These are phyloP conservation scores for Lycopodina hypogea DNA, from an alignment of 37 sponge, comb jelly and placozoan species.

Conservation along the genomic window DNA sequence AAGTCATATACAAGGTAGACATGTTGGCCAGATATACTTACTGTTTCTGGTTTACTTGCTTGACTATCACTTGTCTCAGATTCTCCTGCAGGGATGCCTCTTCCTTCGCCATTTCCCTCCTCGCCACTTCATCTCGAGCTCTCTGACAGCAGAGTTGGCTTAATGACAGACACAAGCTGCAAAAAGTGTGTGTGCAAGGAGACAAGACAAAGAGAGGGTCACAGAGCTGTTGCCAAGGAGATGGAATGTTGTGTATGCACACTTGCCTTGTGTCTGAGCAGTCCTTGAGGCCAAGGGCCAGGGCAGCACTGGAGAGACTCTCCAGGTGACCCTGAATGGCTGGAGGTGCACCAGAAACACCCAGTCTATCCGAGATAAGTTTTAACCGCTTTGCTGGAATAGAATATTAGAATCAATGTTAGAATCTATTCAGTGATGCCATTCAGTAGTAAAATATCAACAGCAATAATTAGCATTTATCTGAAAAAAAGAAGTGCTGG, in stretches of 20 bases:
- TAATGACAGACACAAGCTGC: conserved; percentile 43
- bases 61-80: conserved; percentile 6
- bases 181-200: not conserved
- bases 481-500: too few relatives aligned
- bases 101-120: conserved; percentile 24
- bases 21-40: not conserved
- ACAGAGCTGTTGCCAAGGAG: not conserved
- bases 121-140: conserved; percentile 2
- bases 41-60: conserved; percentile 35
- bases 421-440: too few relatives aligned
- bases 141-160: conserved; percentile 18
- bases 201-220: not conserved
- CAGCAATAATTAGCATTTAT: too few relatives aligned
- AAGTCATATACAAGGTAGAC: too few relatives aligned
- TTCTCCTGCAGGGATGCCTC: conserved; percentile 10
- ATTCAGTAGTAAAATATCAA: too few relatives aligned
- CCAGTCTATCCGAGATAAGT: conserved; percentile 37
- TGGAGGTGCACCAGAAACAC: conserved; percentile 24
- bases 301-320: conserved; percentile 30
- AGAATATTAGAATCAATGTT: too few relatives aligned
- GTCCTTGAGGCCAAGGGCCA: conserved; percentile 38
- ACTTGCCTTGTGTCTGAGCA: conserved; percentile 57
- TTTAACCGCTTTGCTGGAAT: conserved; percentile 42
- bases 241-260: not conserved
- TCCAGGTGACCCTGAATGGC: conserved; percentile 14